Percentiles rank a stretch among this genome's conserved stretches.
These are phyloP conservation scores for Hippocampus guttulatus DNA, from an alignment of 2,113 vertebrate genomes.

Conservation along the genomic window DNA sequence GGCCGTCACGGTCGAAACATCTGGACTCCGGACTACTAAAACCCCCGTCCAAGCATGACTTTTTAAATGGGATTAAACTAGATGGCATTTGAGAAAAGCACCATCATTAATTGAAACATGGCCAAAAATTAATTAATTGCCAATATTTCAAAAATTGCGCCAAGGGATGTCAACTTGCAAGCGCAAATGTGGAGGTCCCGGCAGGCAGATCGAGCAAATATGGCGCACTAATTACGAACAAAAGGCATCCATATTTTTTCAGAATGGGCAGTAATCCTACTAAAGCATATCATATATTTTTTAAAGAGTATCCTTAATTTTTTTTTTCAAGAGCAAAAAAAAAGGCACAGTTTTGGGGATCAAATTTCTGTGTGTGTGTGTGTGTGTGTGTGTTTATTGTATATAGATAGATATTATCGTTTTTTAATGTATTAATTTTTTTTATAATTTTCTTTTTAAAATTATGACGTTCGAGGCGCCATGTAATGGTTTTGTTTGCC, in stretches of 20 bases:
- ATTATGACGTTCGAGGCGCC: too few species aligned
- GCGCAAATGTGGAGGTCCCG: neutral
- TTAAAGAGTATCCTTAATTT: too few species aligned
- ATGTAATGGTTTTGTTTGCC: constrained; percentile 35
- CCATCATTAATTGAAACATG: too few species aligned
- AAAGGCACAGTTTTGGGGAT: too few species aligned
- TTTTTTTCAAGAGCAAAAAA: too few species aligned
- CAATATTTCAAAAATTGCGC: neutral
- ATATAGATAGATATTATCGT: too few species aligned
- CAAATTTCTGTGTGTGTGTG: too few species aligned
- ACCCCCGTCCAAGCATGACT: constrained; percentile 38
- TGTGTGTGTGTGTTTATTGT: too few species aligned
- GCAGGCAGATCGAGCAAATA: neutral
- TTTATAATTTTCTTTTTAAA: too few species aligned
- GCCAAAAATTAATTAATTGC: too few species aligned
- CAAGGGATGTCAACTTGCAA: neutral
- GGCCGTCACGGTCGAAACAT: constrained; percentile 51
- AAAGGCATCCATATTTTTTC: neutral
- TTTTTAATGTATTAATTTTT: too few species aligned
- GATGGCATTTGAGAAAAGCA: neutral
- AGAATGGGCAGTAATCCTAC: neutral
- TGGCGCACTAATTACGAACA: neutral
- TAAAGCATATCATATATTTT: too few species aligned
- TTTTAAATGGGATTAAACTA: neutral
- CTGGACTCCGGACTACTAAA: constrained; percentile 35